These are phyloP conservation scores for Apoda limacodes DNA, from an alignment of 2,888 invertebrate species.

Conservation along the genomic window DNA sequence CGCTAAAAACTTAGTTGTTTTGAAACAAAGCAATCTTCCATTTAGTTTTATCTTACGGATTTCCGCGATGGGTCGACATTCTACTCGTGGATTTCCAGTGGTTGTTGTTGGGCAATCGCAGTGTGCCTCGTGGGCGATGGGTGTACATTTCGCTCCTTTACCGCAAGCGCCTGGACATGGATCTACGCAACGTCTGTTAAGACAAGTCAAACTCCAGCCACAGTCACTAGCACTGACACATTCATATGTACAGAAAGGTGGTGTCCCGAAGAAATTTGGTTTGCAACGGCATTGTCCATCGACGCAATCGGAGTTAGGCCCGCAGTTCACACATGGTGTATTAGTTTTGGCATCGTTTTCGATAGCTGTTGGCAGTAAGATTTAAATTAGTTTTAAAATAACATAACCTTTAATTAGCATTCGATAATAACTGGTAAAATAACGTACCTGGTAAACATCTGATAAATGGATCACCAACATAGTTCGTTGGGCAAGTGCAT, in stretches of 20 bases:
- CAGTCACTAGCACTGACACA: conserved; percentile 80
- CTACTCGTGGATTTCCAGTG: conserved; percentile 80
- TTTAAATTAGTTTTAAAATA: not conserved
- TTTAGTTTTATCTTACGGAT: conserved; percentile 58
- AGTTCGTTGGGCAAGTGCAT: conserved; percentile 77
- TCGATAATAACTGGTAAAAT: conserved; percentile 1
- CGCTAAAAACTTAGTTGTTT: no score
- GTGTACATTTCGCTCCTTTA: conserved; percentile 76
- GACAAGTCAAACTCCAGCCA: conserved; percentile 75
- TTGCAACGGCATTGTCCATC: conserved; percentile 77
- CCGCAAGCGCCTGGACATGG: conserved; percentile 84
- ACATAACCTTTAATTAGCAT: not conserved
- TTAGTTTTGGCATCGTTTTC: conserved; percentile 47
- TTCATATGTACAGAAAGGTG: conserved; percentile 80
- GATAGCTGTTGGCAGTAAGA: conserved; percentile 24
- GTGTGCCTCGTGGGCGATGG: conserved; percentile 77
- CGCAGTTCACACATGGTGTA: conserved; percentile 77
- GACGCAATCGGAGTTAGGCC: conserved; percentile 79
- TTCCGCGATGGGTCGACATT: conserved; percentile 69
- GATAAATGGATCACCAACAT: conserved; percentile 81
- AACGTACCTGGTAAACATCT: conserved; percentile 70
- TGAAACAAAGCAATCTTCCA: conserved; percentile 31
- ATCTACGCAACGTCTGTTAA: conserved; percentile 77
- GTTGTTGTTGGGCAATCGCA: conserved; percentile 76
- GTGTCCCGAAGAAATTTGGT: conserved; percentile 75